Conservation (phyloP, 1,140 invertebrate species). For the Uloborus diversus region DNA sequence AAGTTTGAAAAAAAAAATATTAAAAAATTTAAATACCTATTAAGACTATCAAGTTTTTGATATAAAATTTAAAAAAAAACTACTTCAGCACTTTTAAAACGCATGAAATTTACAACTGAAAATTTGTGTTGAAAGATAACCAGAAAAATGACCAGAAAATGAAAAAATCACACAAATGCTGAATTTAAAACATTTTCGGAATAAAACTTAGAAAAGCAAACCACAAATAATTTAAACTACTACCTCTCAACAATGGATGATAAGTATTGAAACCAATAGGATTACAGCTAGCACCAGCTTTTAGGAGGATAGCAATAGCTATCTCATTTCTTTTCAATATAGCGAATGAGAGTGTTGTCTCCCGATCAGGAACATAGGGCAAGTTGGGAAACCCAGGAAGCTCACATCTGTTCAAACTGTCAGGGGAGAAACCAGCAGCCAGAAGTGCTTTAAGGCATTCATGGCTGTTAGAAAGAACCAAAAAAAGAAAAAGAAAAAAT, state of each 20-base stretch:
- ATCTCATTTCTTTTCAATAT: conserved; percentile 9
- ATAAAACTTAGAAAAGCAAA: neutral
- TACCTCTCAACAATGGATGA: conserved; percentile 41
- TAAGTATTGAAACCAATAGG: neutral
- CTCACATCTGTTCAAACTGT: conserved; percentile 11
- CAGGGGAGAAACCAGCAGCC: conserved; percentile 33
- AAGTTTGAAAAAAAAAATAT: no score
- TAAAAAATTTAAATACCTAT: no score
- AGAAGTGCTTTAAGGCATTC: conserved; percentile 12
- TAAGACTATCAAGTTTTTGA: no score
- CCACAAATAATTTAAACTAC: neutral
- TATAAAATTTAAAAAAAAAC: no score
- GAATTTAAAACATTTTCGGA: neutral
- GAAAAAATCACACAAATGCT: neutral
- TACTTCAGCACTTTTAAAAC: no score
- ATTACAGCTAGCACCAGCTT: conserved; percentile 32
- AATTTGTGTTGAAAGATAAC: no score
- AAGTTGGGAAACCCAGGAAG: neutral
- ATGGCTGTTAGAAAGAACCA: conserved; percentile 4
- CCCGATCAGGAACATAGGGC: neutral
- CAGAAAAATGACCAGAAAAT: neutral
- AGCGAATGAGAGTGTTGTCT: conserved; percentile 39
- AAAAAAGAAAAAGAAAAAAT: no score
- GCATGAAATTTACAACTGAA: no score
- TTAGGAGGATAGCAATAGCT: conserved; percentile 26